A percentile compares a stretch with the other conserved stretches of the same genome.
These are phyloP conservation scores for Manis crassicaudata DNA, from an alignment of 2,797 vertebrate genomes.

Conservation along the genomic window DNA sequence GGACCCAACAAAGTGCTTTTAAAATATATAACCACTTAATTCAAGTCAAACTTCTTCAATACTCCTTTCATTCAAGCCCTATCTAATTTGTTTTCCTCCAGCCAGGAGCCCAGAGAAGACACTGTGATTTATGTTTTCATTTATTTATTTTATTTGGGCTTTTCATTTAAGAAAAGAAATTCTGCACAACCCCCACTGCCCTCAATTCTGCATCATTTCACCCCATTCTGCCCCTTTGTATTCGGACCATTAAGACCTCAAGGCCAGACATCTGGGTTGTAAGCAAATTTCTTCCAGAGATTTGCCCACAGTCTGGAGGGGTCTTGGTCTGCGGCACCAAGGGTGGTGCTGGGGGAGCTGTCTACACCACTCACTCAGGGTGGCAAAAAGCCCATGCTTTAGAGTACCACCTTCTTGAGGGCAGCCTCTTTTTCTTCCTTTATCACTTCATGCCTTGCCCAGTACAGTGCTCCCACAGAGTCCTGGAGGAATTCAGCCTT, in stretches of 20 bases:
- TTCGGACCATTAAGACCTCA: background rate
- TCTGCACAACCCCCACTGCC: background rate
- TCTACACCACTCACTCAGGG: rapidly evolving
- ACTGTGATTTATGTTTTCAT: slow-evolving; percentile 81
- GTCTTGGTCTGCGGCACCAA: background rate
- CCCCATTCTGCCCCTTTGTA: background rate
- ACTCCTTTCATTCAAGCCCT: slow-evolving; percentile 74
- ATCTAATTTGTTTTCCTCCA: slow-evolving; percentile 79
- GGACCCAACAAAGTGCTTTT: slow-evolving; percentile 79
- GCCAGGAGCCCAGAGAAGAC: slow-evolving; percentile 76
- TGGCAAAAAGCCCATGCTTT: background rate
- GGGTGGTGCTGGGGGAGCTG: background rate
- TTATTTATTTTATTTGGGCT: slow-evolving; percentile 81
- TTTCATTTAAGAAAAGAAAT: slow-evolving; percentile 79
- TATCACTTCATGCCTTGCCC: background rate
- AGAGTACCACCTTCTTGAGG: background rate
- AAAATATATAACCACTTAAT: slow-evolving; percentile 83
- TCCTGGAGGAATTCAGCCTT: background rate
- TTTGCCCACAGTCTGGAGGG: background rate
- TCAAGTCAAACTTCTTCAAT: slow-evolving; percentile 78
- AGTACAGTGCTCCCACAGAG: background rate
- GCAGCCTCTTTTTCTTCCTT: background rate
- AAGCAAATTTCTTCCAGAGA: background rate
- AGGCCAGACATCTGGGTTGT: background rate
- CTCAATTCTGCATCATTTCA: slow-evolving; percentile 25